These are phyloP conservation scores for Cydia pomonella DNA, from an alignment of 1,140 invertebrate genomes.

Conservation along the genomic window DNA sequence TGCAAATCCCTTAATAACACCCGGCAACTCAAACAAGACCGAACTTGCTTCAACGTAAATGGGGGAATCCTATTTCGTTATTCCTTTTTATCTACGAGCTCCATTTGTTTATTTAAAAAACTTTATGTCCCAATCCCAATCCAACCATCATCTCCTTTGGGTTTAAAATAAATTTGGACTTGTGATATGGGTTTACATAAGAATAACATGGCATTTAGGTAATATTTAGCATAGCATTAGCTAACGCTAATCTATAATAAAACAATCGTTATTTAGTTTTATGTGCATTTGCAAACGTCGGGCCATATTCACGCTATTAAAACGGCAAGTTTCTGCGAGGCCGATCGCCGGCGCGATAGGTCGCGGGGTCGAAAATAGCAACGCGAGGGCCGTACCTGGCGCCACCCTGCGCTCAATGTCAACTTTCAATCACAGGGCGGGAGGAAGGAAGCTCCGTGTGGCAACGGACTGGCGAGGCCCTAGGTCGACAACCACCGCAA, in stretches of 20 bases:
- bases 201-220: neutral
- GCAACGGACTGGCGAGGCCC: constrained; percentile 36
- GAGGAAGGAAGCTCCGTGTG: constrained; percentile 60
- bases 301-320: constrained; percentile 66
- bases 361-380: constrained; percentile 73
- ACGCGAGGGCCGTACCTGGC: constrained; percentile 68
- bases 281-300: constrained; percentile 61
- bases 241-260: constrained; percentile 48
- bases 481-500: constrained; percentile 47
- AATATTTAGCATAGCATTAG: neutral
- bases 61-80: too few species aligned
- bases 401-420: constrained; percentile 74
- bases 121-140: too few species aligned
- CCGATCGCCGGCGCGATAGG: constrained; percentile 73
- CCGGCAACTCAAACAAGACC: neutral
- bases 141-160: too few species aligned
- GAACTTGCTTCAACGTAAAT: constrained; percentile 1
- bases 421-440: constrained; percentile 71
- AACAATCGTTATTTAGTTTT: constrained; percentile 49
- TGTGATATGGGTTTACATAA: neutral
- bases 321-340: constrained; percentile 68
- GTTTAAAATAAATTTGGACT: neutral
- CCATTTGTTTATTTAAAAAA: neutral
- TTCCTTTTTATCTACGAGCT: neutral
- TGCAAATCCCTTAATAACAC: constrained; percentile 22